Evolutionary conservation across 2,888 invertebrate species (phyloP).

Genomic region (Epirrhoe alternata): DNA sequence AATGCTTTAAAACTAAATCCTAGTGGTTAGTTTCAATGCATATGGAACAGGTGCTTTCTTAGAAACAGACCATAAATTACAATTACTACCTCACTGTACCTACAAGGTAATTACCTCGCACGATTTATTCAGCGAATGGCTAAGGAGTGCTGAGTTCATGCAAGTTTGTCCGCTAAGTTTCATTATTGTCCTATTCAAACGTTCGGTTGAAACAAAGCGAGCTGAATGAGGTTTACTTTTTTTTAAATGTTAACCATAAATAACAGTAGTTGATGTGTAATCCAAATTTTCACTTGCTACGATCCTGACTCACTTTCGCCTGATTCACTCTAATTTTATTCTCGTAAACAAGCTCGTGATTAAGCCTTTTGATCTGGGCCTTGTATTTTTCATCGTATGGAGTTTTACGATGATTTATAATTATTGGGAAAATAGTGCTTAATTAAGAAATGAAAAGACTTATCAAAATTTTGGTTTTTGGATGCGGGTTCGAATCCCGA

Average conservation of each 20-base stretch:
- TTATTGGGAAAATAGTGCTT: too few relatives aligned
- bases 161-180: slow-evolving; percentile 34
- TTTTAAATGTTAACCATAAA: background rate
- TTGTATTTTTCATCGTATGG: too few relatives aligned
- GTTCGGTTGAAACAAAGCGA: slow-evolving; percentile 20
- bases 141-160: slow-evolving; percentile 44
- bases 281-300: too few relatives aligned
- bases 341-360: too few relatives aligned
- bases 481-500: too few relatives aligned
- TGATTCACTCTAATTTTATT: too few relatives aligned
- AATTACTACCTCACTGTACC: slow-evolving; percentile 52
- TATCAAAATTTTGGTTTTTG: too few relatives aligned
- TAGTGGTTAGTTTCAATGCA: slow-evolving; percentile 48
- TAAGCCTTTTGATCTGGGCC: too few relatives aligned
- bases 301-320: too few relatives aligned
- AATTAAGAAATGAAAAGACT: too few relatives aligned
- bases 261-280: too few relatives aligned
- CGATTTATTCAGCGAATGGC: slow-evolving; percentile 46
- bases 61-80: slow-evolving; percentile 58
- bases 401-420: too few relatives aligned
- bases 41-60: slow-evolving; percentile 54
- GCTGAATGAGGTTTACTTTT: slow-evolving; percentile 15
- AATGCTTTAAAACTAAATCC: slow-evolving; percentile 30
- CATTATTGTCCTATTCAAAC: slow-evolving; percentile 25
- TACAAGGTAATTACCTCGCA: slow-evolving; percentile 53